Base-by-base conservation (phyloP, 2,113 vertebrate genomes). In the Hylia prasina region DNA sequence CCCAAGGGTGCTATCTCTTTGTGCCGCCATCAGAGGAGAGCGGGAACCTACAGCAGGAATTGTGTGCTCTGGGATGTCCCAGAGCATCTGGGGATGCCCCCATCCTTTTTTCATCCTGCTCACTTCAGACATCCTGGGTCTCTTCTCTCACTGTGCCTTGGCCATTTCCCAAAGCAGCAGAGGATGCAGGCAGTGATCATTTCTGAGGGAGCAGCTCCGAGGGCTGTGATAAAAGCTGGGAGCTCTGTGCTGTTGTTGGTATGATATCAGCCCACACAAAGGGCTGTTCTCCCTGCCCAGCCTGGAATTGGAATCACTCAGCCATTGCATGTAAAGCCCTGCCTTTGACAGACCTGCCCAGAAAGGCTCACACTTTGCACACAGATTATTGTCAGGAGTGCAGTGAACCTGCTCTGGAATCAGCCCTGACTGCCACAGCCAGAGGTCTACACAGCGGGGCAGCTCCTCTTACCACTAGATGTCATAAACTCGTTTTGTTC, bases 381-480 rank as follows among this genome's bases (percentile, higher is more conserved):
- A 72, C 51, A 82, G 81, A 69, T 82, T 9, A 76, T 57, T 61
- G 91, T 56, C 87, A 48, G 56, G 23, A 65, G 54, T 2, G 15
- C 89, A 42, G 31, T 8, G 69, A 91, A 20, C 25, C 68, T 1
- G 18, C 68, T 45, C 68, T 45, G 81, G 13, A 33, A 37, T 20
- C 81, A 63, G 68, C 56, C 47, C 57, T 21, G 47, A 8, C 39
- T 21, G 56, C 37, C 61, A 68, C 61, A 44, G 61, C 42, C 82
- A 21, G 1, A 42, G 71, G 53, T 58, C 37, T 63, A 6, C 3
- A 1, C 17, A 5, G 18, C 10, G 40, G 19, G 22, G 3, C 25
- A 7, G 51, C 81, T 63, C 25, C 84, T 83, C 51, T 51, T 17
- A 31, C 96, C 96, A 57, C 95, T 86, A 95, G 96, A 75, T 96